Evolutionary conservation across 2,888 invertebrate species (phyloP).

Genomic region (Hirtodrosophila trivittata): DNA sequence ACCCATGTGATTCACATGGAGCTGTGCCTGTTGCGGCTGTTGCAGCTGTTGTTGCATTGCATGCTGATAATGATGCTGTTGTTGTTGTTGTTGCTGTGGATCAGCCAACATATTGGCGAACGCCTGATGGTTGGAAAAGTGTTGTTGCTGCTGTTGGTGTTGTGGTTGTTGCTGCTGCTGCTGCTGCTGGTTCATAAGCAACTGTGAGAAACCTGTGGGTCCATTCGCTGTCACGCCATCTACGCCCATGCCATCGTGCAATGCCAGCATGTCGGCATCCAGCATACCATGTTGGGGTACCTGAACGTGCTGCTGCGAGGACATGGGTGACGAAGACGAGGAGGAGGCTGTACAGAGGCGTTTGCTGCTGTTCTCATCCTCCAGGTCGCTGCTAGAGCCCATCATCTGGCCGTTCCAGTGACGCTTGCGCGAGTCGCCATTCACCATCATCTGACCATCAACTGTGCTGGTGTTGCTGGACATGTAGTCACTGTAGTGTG

Average conservation of each 20-base stretch:
- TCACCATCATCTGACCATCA: constrained; percentile 60
- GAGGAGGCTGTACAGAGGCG: constrained; percentile 78
- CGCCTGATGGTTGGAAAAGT: constrained; percentile 69
- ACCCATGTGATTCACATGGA: constrained; percentile 68
- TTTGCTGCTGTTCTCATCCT: constrained; percentile 76
- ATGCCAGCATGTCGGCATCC: constrained; percentile 75
- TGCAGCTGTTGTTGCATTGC: constrained; percentile 62
- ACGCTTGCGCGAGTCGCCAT: constrained; percentile 77
- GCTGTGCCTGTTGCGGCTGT: constrained; percentile 67
- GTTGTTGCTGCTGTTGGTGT: constrained; percentile 68
- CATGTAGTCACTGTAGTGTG: constrained; percentile 81
- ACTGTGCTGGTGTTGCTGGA: constrained; percentile 60
- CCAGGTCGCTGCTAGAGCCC: constrained; percentile 73
- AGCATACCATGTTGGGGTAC: constrained; percentile 66
- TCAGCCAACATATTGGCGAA: constrained; percentile 57
- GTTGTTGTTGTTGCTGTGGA: constrained; percentile 65
- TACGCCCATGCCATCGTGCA: constrained; percentile 79
- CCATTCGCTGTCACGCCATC: constrained; percentile 61
- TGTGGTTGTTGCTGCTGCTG: constrained; percentile 69
- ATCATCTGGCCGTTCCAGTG: constrained; percentile 79
- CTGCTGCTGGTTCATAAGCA: constrained; percentile 75
- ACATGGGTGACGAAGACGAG: constrained; percentile 76
- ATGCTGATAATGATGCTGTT: constrained; percentile 49
- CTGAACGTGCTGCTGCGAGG: constrained; percentile 65
- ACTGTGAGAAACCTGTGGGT: constrained; percentile 71